Evolutionary conservation across 1,140 invertebrate species (phyloP).

Genomic region (Thaumatotibia leucotreta): DNA sequence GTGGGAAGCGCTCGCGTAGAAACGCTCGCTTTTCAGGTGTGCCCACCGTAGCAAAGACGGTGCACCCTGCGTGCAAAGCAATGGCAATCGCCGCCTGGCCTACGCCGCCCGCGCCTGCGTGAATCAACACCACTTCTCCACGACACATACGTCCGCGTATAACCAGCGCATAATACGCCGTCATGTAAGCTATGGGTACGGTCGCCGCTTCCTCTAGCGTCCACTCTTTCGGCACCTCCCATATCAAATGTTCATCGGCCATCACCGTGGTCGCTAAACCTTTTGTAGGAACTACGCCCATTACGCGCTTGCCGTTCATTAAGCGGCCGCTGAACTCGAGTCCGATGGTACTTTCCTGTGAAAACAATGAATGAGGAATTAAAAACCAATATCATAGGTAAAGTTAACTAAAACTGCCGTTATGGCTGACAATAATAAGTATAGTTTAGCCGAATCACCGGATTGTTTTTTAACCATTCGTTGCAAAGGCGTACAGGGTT

Average conservation of each 20-base stretch:
- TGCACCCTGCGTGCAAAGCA: constrained; percentile 90
- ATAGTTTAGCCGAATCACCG: too few relatives aligned
- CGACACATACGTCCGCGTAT: constrained; percentile 89
- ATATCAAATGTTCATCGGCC: constrained; percentile 90
- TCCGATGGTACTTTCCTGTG: constrained; percentile 95
- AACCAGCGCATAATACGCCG: constrained; percentile 92
- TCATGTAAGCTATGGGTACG: constrained; percentile 95
- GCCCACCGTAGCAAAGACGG: constrained; percentile 92
- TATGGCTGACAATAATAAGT: too few relatives aligned
- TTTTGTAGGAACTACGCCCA: constrained; percentile 94
- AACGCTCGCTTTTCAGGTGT: constrained; percentile 92
- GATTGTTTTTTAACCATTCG: too few relatives aligned
- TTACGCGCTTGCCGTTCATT: constrained; percentile 86
- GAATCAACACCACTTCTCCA: constrained; percentile 93
- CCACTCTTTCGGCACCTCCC: constrained; percentile 94
- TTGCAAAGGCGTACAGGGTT: too few relatives aligned
- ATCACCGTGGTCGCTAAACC: constrained; percentile 93
- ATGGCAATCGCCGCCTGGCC: constrained; percentile 97
- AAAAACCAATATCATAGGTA: constrained; percentile 89
- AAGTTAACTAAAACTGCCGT: too few relatives aligned
- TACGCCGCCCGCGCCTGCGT: constrained; percentile 97
- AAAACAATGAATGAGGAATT: too few relatives aligned
- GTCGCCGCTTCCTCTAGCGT: constrained; percentile 94
- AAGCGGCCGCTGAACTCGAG: constrained; percentile 94
- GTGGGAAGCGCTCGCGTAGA: constrained; percentile 90